A percentile compares a stretch with the other conserved stretches of the same genome.
Conservation (phyloP, 2,888 invertebrate genomes). For the Ophion costatus region DNA sequence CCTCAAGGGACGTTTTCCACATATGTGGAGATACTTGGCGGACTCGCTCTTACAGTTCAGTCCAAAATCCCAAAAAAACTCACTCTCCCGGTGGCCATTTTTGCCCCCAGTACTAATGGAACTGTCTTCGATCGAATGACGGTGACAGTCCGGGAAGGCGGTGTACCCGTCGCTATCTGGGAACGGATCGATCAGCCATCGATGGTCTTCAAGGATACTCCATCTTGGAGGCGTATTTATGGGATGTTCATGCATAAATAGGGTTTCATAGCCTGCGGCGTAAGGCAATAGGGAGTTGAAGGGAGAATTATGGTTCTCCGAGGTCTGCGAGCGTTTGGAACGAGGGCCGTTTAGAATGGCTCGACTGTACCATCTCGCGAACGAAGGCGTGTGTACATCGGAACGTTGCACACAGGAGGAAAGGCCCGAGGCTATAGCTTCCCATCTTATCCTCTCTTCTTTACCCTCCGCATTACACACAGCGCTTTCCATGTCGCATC, state of each 20-base stretch:
- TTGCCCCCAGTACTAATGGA: background rate
- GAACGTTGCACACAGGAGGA: constrained; percentile 74
- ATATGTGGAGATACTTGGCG: background rate
- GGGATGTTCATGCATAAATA: constrained; percentile 6
- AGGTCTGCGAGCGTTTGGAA: background rate
- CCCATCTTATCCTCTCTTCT: constrained; percentile 77
- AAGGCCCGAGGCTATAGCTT: constrained; percentile 80
- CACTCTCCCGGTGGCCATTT: no score
- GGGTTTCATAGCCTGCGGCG: background rate
- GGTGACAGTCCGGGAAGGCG: background rate
- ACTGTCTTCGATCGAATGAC: background rate
- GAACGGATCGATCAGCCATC: constrained; percentile 12
- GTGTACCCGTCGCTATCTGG: background rate
- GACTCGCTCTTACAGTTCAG: background rate
- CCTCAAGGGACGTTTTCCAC: background rate
- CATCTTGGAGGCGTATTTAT: constrained; percentile 2
- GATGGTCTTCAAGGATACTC: background rate
- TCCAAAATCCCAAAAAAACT: constrained; percentile 8
- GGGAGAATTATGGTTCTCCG: constrained; percentile 54
- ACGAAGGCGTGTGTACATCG: constrained; percentile 66
- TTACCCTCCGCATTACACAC: constrained; percentile 17
- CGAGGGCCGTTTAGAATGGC: constrained; percentile 56
- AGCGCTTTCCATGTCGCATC: constrained; percentile 22
- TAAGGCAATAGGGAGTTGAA: background rate
- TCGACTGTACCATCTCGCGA: constrained; percentile 73